Base-by-base conservation (phyloP, 2,888 invertebrate genomes). In the Pyrochroa serraticornis region DNA sequence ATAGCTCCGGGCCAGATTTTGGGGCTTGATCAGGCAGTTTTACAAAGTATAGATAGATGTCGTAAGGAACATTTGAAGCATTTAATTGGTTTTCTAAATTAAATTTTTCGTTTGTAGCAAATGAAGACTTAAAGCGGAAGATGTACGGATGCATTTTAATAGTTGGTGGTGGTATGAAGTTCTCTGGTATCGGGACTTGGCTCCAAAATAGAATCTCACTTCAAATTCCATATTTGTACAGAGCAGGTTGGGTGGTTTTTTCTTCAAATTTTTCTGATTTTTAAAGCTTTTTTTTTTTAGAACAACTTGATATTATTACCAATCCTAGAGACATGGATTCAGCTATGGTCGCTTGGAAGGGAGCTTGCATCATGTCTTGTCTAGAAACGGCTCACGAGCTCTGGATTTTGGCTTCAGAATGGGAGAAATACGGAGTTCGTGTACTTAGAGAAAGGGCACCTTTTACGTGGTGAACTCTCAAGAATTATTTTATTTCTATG, bases 91-190 rank as follows among this genome's bases (percentile, higher is more conserved):
- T n/a, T n/a, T n/a, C n/a, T n/a, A n/a, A n/a, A n/a, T n/a, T n/a
- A n/a, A n/a, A n/a, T n/a, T n/a, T n/a, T n/a, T n/a, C n/a, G n/a
- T n/a, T n/a, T n/a, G 45, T 67, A 86, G 86, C 89, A 3, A 90
- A 85, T 49, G 95, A 95, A 65, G 97, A 97, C 67, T 79, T 95
- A 54, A 95, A 95, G 77, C 83, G 93, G 41, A 94, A 95, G 80
- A 95, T 97, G 95, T 96, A 94, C 75, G 92, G 92, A 52, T 93
- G 92, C 70, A 92, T 97, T 61, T 81, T 97, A 13, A 87, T 97
- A 0, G 93, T 97, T 5, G 97, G 97, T 5, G 95, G 95, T 1
- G 95, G 95, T 1, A 90, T 93, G 74, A 95, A 95, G 79, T 89
- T 95, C 65, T 86, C 89, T 46, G 94, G 91, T 1, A 85, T 95